These are phyloP conservation scores for Drosophila hydei DNA, from an alignment of 1,140 invertebrate species.

Conservation along the genomic window DNA sequence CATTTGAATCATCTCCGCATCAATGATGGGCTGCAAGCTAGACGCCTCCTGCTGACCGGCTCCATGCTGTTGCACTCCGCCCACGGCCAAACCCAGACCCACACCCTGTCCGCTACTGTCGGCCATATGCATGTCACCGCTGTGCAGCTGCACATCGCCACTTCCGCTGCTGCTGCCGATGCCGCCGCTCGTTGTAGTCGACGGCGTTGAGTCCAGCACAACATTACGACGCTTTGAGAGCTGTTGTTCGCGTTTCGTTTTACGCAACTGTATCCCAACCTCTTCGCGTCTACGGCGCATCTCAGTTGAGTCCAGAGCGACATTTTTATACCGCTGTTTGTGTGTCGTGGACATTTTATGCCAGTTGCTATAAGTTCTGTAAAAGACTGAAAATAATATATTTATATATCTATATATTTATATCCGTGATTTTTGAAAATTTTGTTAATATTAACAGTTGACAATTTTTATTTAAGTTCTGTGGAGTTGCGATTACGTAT, in stretches of 20 bases:
- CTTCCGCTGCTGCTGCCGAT: conserved; percentile 54
- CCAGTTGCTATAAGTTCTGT: conserved; percentile 25
- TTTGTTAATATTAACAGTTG: not conserved
- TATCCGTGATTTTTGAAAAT: not conserved
- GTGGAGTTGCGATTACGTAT: not conserved
- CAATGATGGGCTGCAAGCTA: conserved; percentile 85
- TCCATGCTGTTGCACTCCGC: conserved; percentile 13
- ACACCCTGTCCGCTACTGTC: conserved; percentile 47
- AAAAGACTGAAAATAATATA: conserved; percentile 2
- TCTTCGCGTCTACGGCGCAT: conserved; percentile 96
- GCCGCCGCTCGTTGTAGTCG: conserved; percentile 16
- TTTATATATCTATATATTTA: not conserved
- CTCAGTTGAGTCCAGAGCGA: conserved; percentile 95
- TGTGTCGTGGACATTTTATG: conserved; percentile 92
- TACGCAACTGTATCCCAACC: conserved; percentile 97
- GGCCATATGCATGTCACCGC: conserved; percentile 68
- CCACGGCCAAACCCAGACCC: conserved; percentile 12
- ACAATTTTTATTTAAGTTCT: not conserved
- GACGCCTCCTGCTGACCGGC: conserved; percentile 18
- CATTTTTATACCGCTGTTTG: conserved; percentile 98
- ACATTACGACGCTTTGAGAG: conserved; percentile 97
- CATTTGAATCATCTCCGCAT: conserved; percentile 92
- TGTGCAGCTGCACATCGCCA: conserved; percentile 58
- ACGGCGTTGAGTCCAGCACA: conserved; percentile 75
- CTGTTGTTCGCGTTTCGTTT: conserved; percentile 97